Evolutionary conservation across 2,797 vertebrate species (phyloP).

Genomic region (Microctenopoma stevenorrisi): DNA sequence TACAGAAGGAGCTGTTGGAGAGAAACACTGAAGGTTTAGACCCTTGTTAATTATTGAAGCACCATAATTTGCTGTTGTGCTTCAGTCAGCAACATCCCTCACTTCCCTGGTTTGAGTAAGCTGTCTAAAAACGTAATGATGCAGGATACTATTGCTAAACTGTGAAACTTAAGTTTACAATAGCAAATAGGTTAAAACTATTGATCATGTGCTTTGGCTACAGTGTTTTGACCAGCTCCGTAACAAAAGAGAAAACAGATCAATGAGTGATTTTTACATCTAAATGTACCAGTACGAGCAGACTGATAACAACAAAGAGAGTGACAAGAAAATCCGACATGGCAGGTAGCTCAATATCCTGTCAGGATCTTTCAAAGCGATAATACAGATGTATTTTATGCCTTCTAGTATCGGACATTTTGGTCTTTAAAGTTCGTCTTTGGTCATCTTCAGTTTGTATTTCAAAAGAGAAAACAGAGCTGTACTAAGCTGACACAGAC

Average conservation of each 20-base stretch:
- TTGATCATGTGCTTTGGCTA: constrained; percentile 50
- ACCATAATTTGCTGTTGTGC: constrained; percentile 61
- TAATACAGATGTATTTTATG: neutral
- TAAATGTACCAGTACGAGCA: neutral
- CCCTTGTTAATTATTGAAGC: constrained; percentile 71
- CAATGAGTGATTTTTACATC: constrained; percentile 40
- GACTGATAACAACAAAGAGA: constrained; percentile 28
- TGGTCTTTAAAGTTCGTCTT: neutral
- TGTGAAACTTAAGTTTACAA: constrained; percentile 37
- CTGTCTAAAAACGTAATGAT: constrained; percentile 1
- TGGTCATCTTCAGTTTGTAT: neutral
- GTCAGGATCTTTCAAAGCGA: neutral
- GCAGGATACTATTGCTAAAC: constrained; percentile 18
- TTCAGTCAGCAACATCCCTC: constrained; percentile 44
- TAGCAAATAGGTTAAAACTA: constrained; percentile 28
- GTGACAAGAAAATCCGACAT: constrained; percentile 8
- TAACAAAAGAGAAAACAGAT: constrained; percentile 39
- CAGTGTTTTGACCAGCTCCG: constrained; percentile 56
- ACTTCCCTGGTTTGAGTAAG: neutral
- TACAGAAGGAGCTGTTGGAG: constrained; percentile 24
- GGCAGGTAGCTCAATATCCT: neutral
- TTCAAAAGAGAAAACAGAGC: neutral
- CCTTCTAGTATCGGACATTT: neutral
- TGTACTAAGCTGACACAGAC: neutral
- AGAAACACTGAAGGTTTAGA: constrained; percentile 41